A percentile compares a stretch with the other conserved stretches of the same genome.
phyloP scores from a whole-genome alignment of 1,140 invertebrate genomes.

The Thaumetopoea pityocampa region DNA sequence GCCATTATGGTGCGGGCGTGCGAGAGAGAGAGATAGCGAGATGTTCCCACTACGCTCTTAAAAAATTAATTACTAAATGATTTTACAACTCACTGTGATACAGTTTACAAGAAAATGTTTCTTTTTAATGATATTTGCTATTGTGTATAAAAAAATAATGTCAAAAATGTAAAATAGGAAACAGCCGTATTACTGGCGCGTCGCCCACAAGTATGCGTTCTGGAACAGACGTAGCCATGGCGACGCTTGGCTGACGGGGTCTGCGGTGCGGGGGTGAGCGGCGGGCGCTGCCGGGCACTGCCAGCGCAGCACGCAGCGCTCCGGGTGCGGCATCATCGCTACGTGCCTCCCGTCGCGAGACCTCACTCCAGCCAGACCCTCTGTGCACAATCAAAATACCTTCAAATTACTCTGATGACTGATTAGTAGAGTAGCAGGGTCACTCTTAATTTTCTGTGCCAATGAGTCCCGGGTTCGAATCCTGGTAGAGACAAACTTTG shows the following conservation, averaged over 20 bases:
- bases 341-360: constrained; percentile 94
- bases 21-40: too few species aligned
- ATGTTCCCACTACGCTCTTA: too few species aligned
- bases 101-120: too few species aligned
- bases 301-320: constrained; percentile 90
- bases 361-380: constrained; percentile 91
- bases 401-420: background rate
- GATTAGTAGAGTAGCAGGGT: background rate
- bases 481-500: too few species aligned
- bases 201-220: constrained; percentile 92
- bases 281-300: constrained; percentile 88
- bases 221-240: constrained; percentile 95
- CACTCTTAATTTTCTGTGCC: background rate
- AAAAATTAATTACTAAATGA: too few species aligned
- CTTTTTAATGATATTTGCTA: too few species aligned
- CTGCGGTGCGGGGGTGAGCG: constrained; percentile 32
- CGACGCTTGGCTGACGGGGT: constrained; percentile 77
- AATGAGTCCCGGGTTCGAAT: too few species aligned
- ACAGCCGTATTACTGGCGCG: constrained; percentile 32
- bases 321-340: constrained; percentile 99
- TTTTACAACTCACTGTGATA: too few species aligned
- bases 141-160: too few species aligned
- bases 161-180: too few species aligned
- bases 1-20: too few species aligned
- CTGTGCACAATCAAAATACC: constrained; percentile 49